Conservation (phyloP, 2,888 invertebrate genomes). For the Zygothrica quintamaculata region DNA sequence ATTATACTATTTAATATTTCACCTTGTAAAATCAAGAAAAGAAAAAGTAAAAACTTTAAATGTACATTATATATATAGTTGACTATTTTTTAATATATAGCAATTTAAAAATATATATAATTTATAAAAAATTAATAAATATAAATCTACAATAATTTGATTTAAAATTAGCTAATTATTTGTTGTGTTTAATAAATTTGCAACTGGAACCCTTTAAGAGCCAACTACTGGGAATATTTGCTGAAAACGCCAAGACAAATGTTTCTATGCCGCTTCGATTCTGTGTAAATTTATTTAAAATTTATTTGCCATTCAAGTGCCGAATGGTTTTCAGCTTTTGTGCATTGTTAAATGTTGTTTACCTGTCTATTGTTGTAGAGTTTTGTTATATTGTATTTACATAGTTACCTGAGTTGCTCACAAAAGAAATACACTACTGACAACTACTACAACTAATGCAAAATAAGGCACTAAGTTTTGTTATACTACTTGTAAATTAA, state of each 20-base stretch:
- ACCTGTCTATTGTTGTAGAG: slow-evolving; percentile 28
- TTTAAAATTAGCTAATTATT: too few species aligned
- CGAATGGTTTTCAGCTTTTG: slow-evolving; percentile 57
- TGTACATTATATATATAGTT: too few species aligned
- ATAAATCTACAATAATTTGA: too few species aligned
- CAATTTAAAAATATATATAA: too few species aligned
- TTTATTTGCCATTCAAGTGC: slow-evolving; percentile 20
- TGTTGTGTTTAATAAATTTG: slow-evolving; percentile 16
- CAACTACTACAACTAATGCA: slow-evolving; percentile 1
- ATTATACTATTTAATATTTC: too few species aligned
- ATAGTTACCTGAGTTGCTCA: slow-evolving; percentile 22
- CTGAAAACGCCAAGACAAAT: slow-evolving; percentile 17
- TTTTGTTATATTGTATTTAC: slow-evolving; percentile 22
- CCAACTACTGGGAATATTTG: slow-evolving; percentile 39
- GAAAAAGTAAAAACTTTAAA: too few species aligned
- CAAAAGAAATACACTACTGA: slow-evolving; percentile 23
- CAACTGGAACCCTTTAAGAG: not conserved
- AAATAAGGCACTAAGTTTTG: not conserved
- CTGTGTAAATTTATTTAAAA: slow-evolving; percentile 41
- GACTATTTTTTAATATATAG: too few species aligned
- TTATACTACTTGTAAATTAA: slow-evolving; percentile 27
- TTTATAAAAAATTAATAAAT: too few species aligned
- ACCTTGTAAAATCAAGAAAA: too few species aligned
- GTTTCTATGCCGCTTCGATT: slow-evolving; percentile 24
- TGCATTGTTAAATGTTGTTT: slow-evolving; percentile 65